These are phyloP conservation scores for Therioaphis trifolii DNA, from an alignment of 2,888 invertebrate genomes.

Conservation along the genomic window DNA sequence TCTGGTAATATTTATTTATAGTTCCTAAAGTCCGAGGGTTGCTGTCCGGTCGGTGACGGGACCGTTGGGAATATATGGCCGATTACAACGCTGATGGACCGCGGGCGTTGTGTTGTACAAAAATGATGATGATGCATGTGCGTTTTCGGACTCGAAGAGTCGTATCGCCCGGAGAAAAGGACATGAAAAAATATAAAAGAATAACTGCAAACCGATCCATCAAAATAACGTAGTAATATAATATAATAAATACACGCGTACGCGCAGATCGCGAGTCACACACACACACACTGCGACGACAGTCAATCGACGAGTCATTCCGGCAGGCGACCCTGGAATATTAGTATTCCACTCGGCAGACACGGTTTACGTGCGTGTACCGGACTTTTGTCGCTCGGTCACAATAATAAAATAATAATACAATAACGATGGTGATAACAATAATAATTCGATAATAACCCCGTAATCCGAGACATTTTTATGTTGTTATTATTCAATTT, in stretches of 20 bases:
- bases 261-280: not conserved
- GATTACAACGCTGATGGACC: no score
- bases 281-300: no score
- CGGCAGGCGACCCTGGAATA: not conserved
- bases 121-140: no score
- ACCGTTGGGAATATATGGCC: no score
- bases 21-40: no score
- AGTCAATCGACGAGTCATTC: conserved; percentile 53
- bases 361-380: not conserved
- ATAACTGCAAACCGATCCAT: conserved; percentile 44
- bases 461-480: conserved; percentile 46
- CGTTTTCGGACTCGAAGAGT: no score
- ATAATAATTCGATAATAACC: conserved; percentile 44
- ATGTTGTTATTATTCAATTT: no score
- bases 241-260: not conserved
- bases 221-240: not conserved
- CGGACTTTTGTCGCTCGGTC: conserved; percentile 23
- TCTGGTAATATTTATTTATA: no score
- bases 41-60: no score
- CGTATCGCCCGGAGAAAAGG: not conserved
- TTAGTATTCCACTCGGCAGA: conserved; percentile 50
- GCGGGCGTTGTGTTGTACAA: no score
- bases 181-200: not conserved
- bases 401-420: conserved; percentile 18
- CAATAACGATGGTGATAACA: conserved; percentile 19